Evolutionary conservation across 2,797 vertebrate genomes (phyloP).

Genomic region (Trichosurus vulpecula): DNA sequence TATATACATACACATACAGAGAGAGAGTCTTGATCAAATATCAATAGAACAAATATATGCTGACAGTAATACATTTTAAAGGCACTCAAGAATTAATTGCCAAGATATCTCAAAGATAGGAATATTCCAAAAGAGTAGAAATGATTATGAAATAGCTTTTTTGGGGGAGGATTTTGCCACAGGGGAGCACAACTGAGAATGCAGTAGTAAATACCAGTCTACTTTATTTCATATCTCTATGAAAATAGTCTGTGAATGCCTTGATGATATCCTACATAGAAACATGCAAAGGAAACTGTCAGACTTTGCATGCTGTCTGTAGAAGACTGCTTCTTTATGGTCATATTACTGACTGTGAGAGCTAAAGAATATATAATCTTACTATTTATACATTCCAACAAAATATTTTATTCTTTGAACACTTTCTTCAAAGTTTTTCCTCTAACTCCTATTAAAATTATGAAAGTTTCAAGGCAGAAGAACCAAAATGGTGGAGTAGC

Average conservation of each 20-base stretch:
- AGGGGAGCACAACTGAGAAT: not conserved
- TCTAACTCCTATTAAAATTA: not conserved
- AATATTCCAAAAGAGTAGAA: not conserved
- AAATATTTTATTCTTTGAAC: not conserved
- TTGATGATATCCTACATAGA: not conserved
- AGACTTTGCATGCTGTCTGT: not conserved
- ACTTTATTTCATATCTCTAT: not conserved
- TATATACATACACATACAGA: not conserved
- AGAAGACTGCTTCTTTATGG: not conserved
- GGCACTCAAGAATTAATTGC: not conserved
- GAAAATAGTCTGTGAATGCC: not conserved
- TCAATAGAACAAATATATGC: not conserved
- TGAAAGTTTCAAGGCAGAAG: not conserved
- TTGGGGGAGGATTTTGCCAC: not conserved
- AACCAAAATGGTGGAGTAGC: not conserved
- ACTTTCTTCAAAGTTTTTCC: not conserved
- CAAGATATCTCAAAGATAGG: not conserved
- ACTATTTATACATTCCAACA: not conserved
- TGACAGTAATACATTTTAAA: not conserved
- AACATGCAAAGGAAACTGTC: not conserved
- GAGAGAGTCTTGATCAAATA: not conserved
- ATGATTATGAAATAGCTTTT: not conserved
- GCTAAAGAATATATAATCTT: not conserved
- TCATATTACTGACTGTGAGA: not conserved
- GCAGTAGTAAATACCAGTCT: not conserved